These are phyloP conservation scores for Mareca strepera DNA, from an alignment of 2,797 vertebrate species.

Conservation along the genomic window DNA sequence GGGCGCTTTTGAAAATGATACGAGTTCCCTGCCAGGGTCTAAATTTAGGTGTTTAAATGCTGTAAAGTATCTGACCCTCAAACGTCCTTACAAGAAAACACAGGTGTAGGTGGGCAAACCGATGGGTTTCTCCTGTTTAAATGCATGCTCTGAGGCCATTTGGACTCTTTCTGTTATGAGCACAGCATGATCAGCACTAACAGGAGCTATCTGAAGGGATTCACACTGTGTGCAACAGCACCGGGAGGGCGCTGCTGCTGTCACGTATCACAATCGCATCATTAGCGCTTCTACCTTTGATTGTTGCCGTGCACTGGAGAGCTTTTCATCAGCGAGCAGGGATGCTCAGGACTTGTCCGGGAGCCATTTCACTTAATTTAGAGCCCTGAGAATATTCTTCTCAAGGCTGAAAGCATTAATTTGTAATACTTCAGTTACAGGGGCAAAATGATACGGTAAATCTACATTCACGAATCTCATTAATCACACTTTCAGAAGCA, in stretches of 20 bases:
- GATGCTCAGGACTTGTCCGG: not conserved
- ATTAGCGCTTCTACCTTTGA: not conserved
- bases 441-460: not conserved
- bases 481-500: not conserved
- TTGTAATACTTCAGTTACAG: not conserved
- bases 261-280: fast-evolving
- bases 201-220: not conserved
- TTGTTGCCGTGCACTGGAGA: not conserved
- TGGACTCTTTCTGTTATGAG: not conserved
- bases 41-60: not conserved
- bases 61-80: not conserved
- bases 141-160: not conserved
- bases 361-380: not conserved
- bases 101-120: not conserved
- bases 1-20: not conserved
- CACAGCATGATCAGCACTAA: fast-evolving
- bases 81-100: not conserved
- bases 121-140: not conserved
- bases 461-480: not conserved
- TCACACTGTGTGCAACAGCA: not conserved
- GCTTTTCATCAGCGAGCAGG: not conserved
- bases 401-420: not conserved
- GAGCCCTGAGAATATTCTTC: not conserved
- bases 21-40: not conserved
- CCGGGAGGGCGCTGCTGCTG: not conserved